Base-by-base conservation (phyloP, 1,140 invertebrate species). In the Platyura marginata region DNA sequence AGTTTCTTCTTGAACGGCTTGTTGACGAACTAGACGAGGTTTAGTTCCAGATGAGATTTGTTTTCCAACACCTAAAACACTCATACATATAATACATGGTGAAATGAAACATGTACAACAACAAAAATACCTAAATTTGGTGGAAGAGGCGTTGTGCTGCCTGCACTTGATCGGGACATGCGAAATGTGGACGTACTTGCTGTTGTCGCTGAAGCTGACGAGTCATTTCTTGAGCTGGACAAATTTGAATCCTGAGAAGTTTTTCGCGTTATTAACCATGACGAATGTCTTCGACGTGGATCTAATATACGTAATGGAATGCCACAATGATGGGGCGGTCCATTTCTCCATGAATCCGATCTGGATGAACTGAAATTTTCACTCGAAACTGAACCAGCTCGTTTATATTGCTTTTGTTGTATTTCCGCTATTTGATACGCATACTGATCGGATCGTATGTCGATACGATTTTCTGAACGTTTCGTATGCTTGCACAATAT, bases 211-310 rank as follows among this genome's bases (percentile, higher is more conserved):
- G 83, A 87, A 1, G 82, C 83, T 1, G 83, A 88, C 0, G 85
- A 90, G 59, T 92, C 86, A 56, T 90, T 90, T 11, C 86, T 67
- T 2, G 82, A 85, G 49, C 78, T 83, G 35, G 82, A 87, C 40
- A 90, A 59, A 58, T 87, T 90, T 1, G 85, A 90, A 53, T 91
- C 86, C 57, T 90, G 86, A 1, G 83, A 88, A 0, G 86, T 83
- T 62, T 91, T 91, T 16, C 86, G 65, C 0, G 84, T 85, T 3
- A 90, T 81, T 18, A 87, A 65, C 86, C 86, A 90, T 0, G 84
- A 86, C 0, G 84, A 81, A 3, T 82, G 74, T 42, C 82, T 65
- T 20, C 82, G 65, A 50, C 82, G 79, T 0, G 81, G 78, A 50
- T 85, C 80, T 11, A 84, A 56, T 21, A 81, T 51, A 45, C 78